Percentiles rank a stretch among this genome's conserved stretches.
Evolutionary conservation across 2,888 invertebrate species (phyloP).

Genomic region (Epistrophe grossulariae): DNA sequence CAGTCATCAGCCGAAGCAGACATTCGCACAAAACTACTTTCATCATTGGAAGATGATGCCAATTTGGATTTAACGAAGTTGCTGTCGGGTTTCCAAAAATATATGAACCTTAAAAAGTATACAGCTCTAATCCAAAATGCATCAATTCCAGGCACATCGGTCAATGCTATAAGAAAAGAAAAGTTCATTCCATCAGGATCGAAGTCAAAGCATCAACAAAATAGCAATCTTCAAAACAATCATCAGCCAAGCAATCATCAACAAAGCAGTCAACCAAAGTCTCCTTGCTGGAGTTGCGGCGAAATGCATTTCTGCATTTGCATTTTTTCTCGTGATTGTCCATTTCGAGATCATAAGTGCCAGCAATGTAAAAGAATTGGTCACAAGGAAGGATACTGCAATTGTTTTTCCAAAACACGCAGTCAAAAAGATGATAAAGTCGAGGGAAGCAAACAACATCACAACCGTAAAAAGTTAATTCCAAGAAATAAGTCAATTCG

Average conservation of each 20-base stretch:
- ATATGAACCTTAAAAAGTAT: background rate
- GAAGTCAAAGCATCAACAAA: background rate
- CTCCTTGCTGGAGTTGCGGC: too few relatives aligned
- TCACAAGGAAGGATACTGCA: too few relatives aligned
- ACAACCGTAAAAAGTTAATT: background rate
- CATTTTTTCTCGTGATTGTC: too few relatives aligned
- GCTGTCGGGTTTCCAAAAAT: conserved; percentile 3
- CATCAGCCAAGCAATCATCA: too few relatives aligned
- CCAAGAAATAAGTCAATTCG: too few relatives aligned
- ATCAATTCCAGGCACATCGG: background rate
- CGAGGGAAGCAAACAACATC: background rate
- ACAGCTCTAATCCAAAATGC: conserved; percentile 9
- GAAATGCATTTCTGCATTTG: too few relatives aligned
- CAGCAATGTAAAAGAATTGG: too few relatives aligned
- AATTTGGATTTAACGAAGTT: conserved; percentile 22
- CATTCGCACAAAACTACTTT: conserved; percentile 25
- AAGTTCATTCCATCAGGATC: background rate
- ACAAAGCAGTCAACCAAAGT: too few relatives aligned
- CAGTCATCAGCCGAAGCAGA: conserved; percentile 37
- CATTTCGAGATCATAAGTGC: too few relatives aligned
- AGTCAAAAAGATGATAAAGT: too few relatives aligned
- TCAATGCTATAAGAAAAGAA: conserved; percentile 1
- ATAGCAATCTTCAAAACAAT: too few relatives aligned
- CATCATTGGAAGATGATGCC: background rate
- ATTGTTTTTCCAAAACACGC: too few relatives aligned